phyloP scores from a whole-genome alignment of 1,140 invertebrate species.

The Heliconius melpomene region DNA sequence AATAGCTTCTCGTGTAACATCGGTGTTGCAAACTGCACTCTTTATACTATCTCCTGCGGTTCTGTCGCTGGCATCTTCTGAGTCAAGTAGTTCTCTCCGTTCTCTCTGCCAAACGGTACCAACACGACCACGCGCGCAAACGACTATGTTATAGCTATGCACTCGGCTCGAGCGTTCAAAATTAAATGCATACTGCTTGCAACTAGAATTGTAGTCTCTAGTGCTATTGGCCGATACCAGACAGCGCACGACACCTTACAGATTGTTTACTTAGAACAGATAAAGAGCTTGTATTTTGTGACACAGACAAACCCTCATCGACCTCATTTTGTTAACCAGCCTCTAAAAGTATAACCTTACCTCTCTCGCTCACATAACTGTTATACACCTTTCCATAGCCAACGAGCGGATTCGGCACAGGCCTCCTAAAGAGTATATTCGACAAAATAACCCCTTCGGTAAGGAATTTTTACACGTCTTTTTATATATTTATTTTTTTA shows the following conservation, averaged over 20 bases:
- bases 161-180: conserved; percentile 77
- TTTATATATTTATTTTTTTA: conserved; percentile 53
- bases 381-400: conserved; percentile 81
- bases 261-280: conserved; percentile 69
- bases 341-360: conserved; percentile 70
- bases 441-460: conserved; percentile 83
- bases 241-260: conserved; percentile 78
- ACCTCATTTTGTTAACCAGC: conserved; percentile 70
- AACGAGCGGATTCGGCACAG: conserved; percentile 81
- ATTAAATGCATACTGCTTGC: conserved; percentile 80
- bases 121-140: conserved; percentile 72
- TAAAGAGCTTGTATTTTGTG: conserved; percentile 81
- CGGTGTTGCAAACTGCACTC: conserved; percentile 81
- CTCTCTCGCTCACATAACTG: conserved; percentile 78
- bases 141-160: conserved; percentile 70
- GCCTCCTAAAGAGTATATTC: conserved; percentile 82
- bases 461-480: conserved; percentile 81
- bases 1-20: conserved; percentile 63
- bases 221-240: conserved; percentile 77
- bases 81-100: conserved; percentile 67
- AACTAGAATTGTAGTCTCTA: conserved; percentile 78
- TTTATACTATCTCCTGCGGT: conserved; percentile 79
- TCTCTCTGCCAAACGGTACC: conserved; percentile 57
- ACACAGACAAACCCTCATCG: conserved; percentile 73
- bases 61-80: conserved; percentile 77